Conservation (phyloP, 2,113 vertebrate genomes). For the Falcunculus frontatus region DNA sequence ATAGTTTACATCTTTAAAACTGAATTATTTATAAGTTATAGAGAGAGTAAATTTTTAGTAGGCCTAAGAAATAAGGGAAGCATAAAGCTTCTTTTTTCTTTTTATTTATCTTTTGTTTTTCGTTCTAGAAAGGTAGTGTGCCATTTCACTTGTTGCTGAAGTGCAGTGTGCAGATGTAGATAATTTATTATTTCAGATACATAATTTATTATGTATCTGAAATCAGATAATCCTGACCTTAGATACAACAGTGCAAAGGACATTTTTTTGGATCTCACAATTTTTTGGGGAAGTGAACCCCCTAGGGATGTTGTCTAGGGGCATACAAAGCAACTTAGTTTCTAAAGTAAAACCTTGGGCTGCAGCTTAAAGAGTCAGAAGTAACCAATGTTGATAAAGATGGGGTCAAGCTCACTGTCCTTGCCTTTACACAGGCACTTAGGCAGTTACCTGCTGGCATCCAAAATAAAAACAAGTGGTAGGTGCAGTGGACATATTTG, state of each 20-base stretch:
- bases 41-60: neutral
- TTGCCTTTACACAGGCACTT: neutral
- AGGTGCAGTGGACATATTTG: neutral
- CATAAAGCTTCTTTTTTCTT: neutral
- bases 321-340: neutral
- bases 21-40: neutral
- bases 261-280: neutral
- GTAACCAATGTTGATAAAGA: neutral
- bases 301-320: neutral
- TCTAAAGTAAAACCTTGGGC: neutral
- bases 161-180: neutral
- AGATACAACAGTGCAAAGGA: neutral
- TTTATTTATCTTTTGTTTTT: neutral
- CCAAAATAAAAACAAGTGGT: neutral
- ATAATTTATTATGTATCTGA: neutral
- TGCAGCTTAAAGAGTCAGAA: neutral
- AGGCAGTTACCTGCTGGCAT: neutral
- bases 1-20: neutral
- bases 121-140: neutral
- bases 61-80: neutral
- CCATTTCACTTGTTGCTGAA: neutral
- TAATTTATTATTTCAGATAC: neutral
- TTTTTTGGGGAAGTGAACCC: neutral
- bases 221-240: neutral
- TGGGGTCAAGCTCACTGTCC: neutral